A percentile compares a stretch with the other conserved stretches of the same genome.
phyloP scores from a whole-genome alignment of 2,797 vertebrate species.

The Varecia variegata region DNA sequence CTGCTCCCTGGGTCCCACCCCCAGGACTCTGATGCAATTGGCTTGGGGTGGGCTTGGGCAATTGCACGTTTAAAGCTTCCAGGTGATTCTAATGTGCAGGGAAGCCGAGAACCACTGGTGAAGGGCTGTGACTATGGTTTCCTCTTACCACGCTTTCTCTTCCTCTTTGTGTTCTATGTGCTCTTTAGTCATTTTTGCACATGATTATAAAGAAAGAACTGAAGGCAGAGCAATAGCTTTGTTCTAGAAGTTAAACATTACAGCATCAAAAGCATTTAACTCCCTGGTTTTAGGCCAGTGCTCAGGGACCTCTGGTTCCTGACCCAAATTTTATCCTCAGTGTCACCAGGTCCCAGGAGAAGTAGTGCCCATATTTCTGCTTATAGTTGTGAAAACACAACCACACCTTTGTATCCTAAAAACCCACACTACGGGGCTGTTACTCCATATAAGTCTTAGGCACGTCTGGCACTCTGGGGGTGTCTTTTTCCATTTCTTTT shows the following conservation, averaged over 20 bases:
- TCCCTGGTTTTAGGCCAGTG: not conserved
- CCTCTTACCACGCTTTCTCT: not conserved
- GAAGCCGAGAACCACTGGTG: not conserved
- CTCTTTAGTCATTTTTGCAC: not conserved
- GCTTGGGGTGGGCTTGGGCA: not conserved
- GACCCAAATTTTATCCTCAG: not conserved
- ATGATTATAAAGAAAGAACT: not conserved
- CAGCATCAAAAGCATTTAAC: not conserved
- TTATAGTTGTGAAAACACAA: not conserved
- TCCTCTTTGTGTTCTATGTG: not conserved
- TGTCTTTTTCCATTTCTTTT: not conserved
- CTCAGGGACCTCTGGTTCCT: not conserved
- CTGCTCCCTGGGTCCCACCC: not conserved
- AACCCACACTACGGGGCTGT: not conserved
- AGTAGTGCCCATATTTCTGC: not conserved
- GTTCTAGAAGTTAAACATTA: not conserved
- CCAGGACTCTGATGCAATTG: not conserved
- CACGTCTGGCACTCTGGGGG: too few species aligned
- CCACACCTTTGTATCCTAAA: not conserved
- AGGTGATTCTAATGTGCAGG: not conserved
- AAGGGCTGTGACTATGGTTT: not conserved
- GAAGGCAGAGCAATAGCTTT: not conserved
- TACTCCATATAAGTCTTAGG: not conserved
- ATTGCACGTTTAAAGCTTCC: not conserved
- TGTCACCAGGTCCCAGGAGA: not conserved